Evolutionary conservation across 2,797 vertebrate genomes (phyloP), one percentile per base, ranked within the genome.

Genomic region (Caiman crocodilus): DNA sequence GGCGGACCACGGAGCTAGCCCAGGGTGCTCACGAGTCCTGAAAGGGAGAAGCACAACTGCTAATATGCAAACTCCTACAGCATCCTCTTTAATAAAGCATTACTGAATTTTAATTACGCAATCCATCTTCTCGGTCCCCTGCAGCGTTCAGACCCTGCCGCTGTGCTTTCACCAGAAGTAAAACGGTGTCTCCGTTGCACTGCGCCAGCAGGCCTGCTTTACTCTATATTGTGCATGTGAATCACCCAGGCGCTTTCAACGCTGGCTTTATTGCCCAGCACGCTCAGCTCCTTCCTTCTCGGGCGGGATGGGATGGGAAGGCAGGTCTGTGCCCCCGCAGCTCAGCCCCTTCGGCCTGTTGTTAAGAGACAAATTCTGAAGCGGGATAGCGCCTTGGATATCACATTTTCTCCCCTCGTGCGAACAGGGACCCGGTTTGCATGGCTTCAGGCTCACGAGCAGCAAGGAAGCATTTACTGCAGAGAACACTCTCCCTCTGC

Each of bases 401-500:
- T 50, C 42, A 50, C 42, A 50, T 50, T 50, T 50, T 50, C 42
- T 50, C 42, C 42, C 42, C 9, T 50, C 11, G 42, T 10, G 42
- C 42, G 10, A 50, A 50, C 42, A 10, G 10, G 42, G 50, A 90
- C 84, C 76, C 59, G 64, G 92, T 76, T 91, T 79, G 75, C 77
- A 67, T 64, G 79, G 30, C 65, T 87, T 65, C n/a, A 77, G 87
- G 89, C 96, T 94, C 90, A 90, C 56, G 80, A 81, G 61, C 91
- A 96, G 87, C 4, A 20, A 94, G 87, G 32, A 96, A 95, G 73
- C 35, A 30, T 82, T 95, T 95, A 96, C 9, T 96, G 89, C 94
- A 96, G 84, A 96, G 95, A 96, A 94, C 97, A 95, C 95, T 96
- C 96, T 96, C 97, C 97, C 97, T 95, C 97, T 96, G 96, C 97